Base-by-base conservation (phyloP, 2,113 vertebrate species). In the Vidua chalybeata region DNA sequence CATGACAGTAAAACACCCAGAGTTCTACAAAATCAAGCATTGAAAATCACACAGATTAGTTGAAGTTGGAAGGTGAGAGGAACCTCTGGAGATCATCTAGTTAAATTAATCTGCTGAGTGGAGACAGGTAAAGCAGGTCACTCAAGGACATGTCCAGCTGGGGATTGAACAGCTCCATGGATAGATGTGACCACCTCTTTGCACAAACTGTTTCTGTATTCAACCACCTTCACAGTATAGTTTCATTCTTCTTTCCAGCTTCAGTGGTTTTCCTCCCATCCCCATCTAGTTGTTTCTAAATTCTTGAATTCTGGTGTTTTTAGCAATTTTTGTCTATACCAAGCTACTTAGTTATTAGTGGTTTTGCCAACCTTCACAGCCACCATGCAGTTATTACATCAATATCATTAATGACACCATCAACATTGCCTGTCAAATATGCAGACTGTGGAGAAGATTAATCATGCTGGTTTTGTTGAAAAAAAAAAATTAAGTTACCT, bases 401-500 rank as follows among this genome's bases (percentile, higher is more conserved):
- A 43, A 7, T 52, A 24, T 43, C 72, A 39, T 33, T 69, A 80
- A 78, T 43, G 45, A 62, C 58, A 82, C 11, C 26, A 73, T 18
- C 68, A 84, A n/a, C 31, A 28, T 15, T 33, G 12, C 15, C 26
- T 84, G 22, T 56, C 8, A 4, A 7, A 67, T 54, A 87, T 17
- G 52, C 37, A 66, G 46, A 45, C 24, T 8, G 4, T 76, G 37
- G 33, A 85, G 15, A 21, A 63, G 46, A 86, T 78, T 81, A 90
- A 84, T 90, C 88, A 28, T 52, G 15, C 23, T 77, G 67, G 62
- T 93, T 90, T 92, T 89, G 37, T 81, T 89, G 45, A 12, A 73
- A 84, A 73, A 84, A 84, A 69, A 74, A n/a, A 94, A 84, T 74
- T 75, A 85, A 39, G 46, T 61, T 92, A 94, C 56, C 39, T 87